Evolutionary conservation across 2,888 invertebrate species (phyloP), one percentile per base, ranked within the genome.

Genomic region (Drosophila putrida): DNA sequence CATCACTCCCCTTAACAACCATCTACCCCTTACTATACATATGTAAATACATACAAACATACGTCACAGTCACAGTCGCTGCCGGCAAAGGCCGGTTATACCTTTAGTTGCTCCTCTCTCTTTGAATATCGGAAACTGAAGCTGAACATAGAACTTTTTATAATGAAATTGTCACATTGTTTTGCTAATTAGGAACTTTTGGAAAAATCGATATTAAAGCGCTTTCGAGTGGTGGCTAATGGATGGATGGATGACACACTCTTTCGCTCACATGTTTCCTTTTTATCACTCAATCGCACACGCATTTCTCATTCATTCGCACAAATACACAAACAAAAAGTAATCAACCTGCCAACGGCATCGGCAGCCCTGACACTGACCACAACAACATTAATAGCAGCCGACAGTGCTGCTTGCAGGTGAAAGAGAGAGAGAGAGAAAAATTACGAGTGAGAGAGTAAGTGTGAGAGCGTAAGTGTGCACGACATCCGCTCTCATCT

Each of bases 311-410:
- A 69, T 51, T 51, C 35, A 57, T 41, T 27, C 13, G 46, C 25
- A 28, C 36, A 51, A 25, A 43, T 41, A 47, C 39, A 47, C 25
- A 38, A 13, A 61, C 8, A 38, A 33, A 33, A 33, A 27, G 20
- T 44, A 58, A 62, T 44, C 64, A 75, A 79, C 80, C 71, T 73
- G 75, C 55, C 44, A 69, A 49, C 59, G 58, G 44, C 44, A 69
- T 44, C 59, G 58, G 44, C 72, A 77, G 75, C 82, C 88, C 85
- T 83, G 82, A 83, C 82, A 83, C 82, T 83, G 82, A 83, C 82
- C 82, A 85, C 82, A 89, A 72, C 79, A 82, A 89, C 80, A 76
- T 79, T 57, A 38, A 63, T 31, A 53, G 44, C 41, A 36, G 54
- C 41, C 33, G 54, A 54, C 41, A 55, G 28, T 35, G 60, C 33